Evolutionary conservation across 1,140 invertebrate species (phyloP).

Genomic region (Schlechtendalia chinensis): DNA sequence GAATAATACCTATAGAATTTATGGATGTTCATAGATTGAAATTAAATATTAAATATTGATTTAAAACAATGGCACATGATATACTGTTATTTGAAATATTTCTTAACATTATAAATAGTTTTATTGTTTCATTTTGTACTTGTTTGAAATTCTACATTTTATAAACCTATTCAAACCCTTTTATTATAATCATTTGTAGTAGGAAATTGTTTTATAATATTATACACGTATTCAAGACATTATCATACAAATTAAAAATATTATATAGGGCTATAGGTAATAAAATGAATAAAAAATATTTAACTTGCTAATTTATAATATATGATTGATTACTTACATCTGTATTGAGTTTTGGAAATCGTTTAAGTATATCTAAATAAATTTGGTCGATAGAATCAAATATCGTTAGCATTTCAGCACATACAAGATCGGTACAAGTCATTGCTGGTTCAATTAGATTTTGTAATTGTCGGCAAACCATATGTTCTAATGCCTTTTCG

Average conservation of each 20-base stretch:
- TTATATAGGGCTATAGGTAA: too few relatives aligned
- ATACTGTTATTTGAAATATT: neutral
- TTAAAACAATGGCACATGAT: too few relatives aligned
- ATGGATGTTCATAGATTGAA: too few relatives aligned
- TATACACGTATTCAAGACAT: too few relatives aligned
- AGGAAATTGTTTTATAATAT: too few relatives aligned
- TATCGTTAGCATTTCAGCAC: slow-evolving; percentile 65
- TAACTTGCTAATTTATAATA: too few relatives aligned
- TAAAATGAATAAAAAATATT: too few relatives aligned
- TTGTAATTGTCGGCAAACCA: slow-evolving; percentile 71
- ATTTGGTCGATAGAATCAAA: slow-evolving; percentile 31
- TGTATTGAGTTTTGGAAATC: slow-evolving; percentile 22
- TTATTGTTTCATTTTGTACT: too few relatives aligned
- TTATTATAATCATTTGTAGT: too few relatives aligned
- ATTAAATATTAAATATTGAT: too few relatives aligned
- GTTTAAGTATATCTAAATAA: slow-evolving; percentile 1
- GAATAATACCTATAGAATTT: too few relatives aligned
- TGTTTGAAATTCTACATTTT: neutral
- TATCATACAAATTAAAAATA: too few relatives aligned
- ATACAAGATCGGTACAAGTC: slow-evolving; percentile 70
- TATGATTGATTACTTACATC: slow-evolving; percentile 6
- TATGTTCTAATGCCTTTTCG: slow-evolving; percentile 70
- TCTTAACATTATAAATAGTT: neutral
- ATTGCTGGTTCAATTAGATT: slow-evolving; percentile 69
- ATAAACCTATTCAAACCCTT: neutral